These are phyloP conservation scores for Plutella xylostella DNA, from an alignment of 2,888 invertebrate species.

Conservation along the genomic window DNA sequence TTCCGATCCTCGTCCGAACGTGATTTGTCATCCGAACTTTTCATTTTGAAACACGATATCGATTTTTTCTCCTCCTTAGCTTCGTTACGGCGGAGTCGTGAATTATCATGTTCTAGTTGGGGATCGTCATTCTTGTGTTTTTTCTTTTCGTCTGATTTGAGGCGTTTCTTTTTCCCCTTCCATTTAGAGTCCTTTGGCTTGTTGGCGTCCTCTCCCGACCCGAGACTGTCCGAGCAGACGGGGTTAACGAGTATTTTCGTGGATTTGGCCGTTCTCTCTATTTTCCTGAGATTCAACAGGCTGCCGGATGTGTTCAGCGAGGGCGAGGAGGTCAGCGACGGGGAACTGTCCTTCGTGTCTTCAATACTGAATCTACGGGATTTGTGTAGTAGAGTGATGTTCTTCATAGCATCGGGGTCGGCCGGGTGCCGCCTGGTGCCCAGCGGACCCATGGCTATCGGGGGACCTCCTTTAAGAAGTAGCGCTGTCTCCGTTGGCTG, in stretches of 20 bases:
- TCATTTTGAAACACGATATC: slow-evolving; percentile 63
- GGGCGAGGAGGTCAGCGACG: slow-evolving; percentile 44
- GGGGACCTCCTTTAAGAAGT: slow-evolving; percentile 63
- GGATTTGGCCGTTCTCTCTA: slow-evolving; percentile 58
- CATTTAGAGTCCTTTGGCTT: slow-evolving; percentile 46
- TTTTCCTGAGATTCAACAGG: slow-evolving; percentile 53
- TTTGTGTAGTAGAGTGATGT: slow-evolving; percentile 39
- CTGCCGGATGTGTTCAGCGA: slow-evolving; percentile 43
- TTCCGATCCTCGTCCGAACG: slow-evolving; percentile 46
- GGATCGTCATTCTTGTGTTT: slow-evolving; percentile 31
- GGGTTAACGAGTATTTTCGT: slow-evolving; percentile 64
- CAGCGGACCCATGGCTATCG: slow-evolving; percentile 67
- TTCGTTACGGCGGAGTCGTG: slow-evolving; percentile 42
- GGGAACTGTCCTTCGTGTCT: slow-evolving; percentile 39
- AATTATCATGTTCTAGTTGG: slow-evolving; percentile 31
- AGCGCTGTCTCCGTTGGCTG: slow-evolving; percentile 72
- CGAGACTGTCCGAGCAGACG: slow-evolving; percentile 51
- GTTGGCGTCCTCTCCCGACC: slow-evolving; percentile 55
- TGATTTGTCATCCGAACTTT: slow-evolving; percentile 53
- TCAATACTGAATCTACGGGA: slow-evolving; percentile 35
- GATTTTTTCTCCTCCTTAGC: slow-evolving; percentile 54
- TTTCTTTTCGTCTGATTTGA: slow-evolving; percentile 38
- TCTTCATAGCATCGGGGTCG: slow-evolving; percentile 42
- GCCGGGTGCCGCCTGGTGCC: slow-evolving; percentile 51
- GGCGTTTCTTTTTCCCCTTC: slow-evolving; percentile 61